phyloP scores from a whole-genome alignment of 2,888 invertebrate genomes.

The Leptodirus hochenwartii region DNA sequence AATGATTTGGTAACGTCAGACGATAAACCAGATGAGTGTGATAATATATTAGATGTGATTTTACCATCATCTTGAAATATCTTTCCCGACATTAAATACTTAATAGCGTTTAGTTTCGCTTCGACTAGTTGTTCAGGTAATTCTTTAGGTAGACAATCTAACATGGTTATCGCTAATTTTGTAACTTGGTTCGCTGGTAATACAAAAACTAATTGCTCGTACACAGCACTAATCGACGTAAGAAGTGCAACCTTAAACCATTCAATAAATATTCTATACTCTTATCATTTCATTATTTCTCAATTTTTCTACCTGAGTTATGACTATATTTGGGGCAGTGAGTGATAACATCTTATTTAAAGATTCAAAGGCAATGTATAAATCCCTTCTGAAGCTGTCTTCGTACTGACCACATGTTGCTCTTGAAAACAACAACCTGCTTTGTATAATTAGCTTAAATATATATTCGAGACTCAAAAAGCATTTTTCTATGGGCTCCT shows the following conservation, averaged over 20 bases:
- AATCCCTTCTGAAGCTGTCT: slow-evolving; percentile 67
- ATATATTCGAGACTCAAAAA: slow-evolving; percentile 82
- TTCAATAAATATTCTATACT: neutral
- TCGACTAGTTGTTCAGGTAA: slow-evolving; percentile 52
- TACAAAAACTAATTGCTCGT: slow-evolving; percentile 61
- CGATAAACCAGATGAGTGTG: too few species aligned
- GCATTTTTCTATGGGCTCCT: slow-evolving; percentile 79
- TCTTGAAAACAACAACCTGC: slow-evolving; percentile 62
- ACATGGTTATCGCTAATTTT: slow-evolving; percentile 58
- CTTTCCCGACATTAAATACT: slow-evolving; percentile 57
- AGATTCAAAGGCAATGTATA: slow-evolving; percentile 62
- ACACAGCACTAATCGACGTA: slow-evolving; percentile 65
- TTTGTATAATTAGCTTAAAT: slow-evolving; percentile 83
- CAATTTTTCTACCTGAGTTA: slow-evolving; percentile 45
- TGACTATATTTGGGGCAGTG: slow-evolving; percentile 46
- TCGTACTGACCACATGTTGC: slow-evolving; percentile 81
- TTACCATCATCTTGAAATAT: slow-evolving; percentile 52
- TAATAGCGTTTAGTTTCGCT: slow-evolving; percentile 67
- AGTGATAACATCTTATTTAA: slow-evolving; percentile 59
- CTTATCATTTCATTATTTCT: slow-evolving; percentile 2
- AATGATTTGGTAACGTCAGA: too few species aligned
- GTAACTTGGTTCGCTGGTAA: slow-evolving; percentile 61
- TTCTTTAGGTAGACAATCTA: slow-evolving; percentile 55
- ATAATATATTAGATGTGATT: slow-evolving; percentile 7
- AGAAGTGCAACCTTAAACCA: slow-evolving; percentile 53